phyloP scores from a whole-genome alignment of 2,797 vertebrate genomes.

The Cossypha dichroa region DNA sequence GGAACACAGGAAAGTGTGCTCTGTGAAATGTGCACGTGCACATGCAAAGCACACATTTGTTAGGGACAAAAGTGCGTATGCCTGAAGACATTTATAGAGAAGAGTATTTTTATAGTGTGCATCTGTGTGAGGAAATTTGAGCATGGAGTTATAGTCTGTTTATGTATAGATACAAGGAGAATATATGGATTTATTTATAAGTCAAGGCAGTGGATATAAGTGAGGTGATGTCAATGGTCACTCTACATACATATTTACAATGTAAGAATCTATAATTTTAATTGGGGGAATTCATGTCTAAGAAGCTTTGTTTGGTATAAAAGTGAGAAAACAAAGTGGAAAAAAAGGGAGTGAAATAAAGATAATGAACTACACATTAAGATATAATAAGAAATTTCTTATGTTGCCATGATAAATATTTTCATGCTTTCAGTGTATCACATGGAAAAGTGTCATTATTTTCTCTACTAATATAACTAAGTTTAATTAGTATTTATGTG shows the following conservation, averaged over 20 bases:
- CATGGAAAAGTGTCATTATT: background rate
- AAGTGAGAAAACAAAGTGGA: background rate
- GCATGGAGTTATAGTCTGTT: background rate
- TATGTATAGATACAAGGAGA: background rate
- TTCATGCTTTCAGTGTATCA: background rate
- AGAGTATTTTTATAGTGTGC: background rate
- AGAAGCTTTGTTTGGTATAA: background rate
- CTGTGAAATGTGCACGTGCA: background rate
- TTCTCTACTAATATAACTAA: background rate
- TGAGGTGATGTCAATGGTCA: background rate
- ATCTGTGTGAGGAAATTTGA: background rate
- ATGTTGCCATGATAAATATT: background rate
- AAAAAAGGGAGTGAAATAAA: background rate
- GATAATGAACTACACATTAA: background rate
- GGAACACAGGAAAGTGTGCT: background rate
- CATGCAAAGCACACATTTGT: background rate
- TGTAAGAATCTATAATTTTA: background rate
- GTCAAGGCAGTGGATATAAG: background rate
- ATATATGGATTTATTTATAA: background rate
- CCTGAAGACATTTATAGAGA: slow-evolving; percentile 13
- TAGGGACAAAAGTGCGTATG: background rate
- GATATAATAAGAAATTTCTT: background rate
- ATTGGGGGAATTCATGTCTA: background rate
- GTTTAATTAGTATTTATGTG: background rate
- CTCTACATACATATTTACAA: background rate